Evolutionary conservation across 2,797 vertebrate species (phyloP), one percentile per base, ranked within the genome.

Genomic region (Scolopax bukidnonensis): DNA sequence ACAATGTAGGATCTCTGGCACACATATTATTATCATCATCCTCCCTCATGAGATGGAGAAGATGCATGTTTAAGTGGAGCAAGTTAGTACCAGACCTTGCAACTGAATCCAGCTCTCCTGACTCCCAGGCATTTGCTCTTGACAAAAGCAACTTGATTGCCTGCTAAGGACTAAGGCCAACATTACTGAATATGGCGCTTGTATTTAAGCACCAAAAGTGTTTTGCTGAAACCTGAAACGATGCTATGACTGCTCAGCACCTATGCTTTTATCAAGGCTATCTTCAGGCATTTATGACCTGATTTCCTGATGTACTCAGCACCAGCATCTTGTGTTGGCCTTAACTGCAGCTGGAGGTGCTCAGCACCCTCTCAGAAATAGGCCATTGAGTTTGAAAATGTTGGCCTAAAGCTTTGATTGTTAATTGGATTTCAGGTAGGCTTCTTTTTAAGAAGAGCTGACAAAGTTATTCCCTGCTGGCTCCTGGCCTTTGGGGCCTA

Each of bases 381-480:
- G 86, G 87, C 92, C 89, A 96, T n/a, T 86, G 94, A 95, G 69
- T 94, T 92, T 93, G 76, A 94, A 96, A 96, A 84, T 84, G 79
- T 76, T 97, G 94, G 96, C 96, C 94, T 97, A 96, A 95, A 97
- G 95, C 85, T 95, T 85, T 45, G 73, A 88, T 74, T 94, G 78
- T 84, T 97, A 96, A 97, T 96, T 97, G 95, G 78, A 95, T 97
- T 97, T 94, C 95, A 96, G 94, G 95, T 95, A 96, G 93, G 75
- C 82, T 96, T 95, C 90, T 84, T 92, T 91, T 95, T 89, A 93
- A 96, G 92, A 93, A 84, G 74, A 94, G 79, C 81, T 94, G 86
- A 95, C 92, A 84, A 85, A 95, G 76, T 94, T 95, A 96, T 94
- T 96, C 95, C 93, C 96, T 95, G 94, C 90, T 95, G 95, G 67